Conservation (phyloP, 2,113 vertebrate genomes). For the Crotalus helleri region DNA sequence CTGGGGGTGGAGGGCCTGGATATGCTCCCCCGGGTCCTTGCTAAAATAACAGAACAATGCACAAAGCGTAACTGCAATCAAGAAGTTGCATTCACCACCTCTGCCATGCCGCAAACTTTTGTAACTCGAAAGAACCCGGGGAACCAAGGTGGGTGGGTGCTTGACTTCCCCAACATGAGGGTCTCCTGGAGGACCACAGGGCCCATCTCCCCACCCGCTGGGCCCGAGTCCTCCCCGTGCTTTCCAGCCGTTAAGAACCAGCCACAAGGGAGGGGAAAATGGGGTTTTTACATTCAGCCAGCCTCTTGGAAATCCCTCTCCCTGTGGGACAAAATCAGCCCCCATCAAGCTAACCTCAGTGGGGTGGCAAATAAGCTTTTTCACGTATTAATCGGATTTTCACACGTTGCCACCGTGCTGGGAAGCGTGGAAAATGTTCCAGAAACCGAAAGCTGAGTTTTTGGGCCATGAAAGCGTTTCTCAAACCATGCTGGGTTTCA, state of each 20-base stretch:
- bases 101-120: too few species aligned
- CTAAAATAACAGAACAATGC: not conserved
- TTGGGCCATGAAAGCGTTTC: not conserved
- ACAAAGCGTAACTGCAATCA: not conserved
- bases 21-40: accelerated
- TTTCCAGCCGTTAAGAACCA: not conserved
- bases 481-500: not conserved
- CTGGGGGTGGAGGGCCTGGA: not conserved
- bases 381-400: not conserved
- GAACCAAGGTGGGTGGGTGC: not conserved
- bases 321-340: not conserved
- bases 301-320: not conserved
- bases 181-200: not conserved
- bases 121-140: not conserved
- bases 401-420: not conserved
- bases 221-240: not conserved
- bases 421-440: not conserved
- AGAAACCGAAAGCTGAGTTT: not conserved
- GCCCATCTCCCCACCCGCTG: not conserved
- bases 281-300: not conserved
- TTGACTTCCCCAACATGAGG: not conserved
- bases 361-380: not conserved
- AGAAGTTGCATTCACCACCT: not conserved
- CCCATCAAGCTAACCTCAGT: not conserved
- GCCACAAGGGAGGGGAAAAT: not conserved